Base-by-base conservation (phyloP, 1,140 invertebrate genomes). In the Drosophila rufa region DNA sequence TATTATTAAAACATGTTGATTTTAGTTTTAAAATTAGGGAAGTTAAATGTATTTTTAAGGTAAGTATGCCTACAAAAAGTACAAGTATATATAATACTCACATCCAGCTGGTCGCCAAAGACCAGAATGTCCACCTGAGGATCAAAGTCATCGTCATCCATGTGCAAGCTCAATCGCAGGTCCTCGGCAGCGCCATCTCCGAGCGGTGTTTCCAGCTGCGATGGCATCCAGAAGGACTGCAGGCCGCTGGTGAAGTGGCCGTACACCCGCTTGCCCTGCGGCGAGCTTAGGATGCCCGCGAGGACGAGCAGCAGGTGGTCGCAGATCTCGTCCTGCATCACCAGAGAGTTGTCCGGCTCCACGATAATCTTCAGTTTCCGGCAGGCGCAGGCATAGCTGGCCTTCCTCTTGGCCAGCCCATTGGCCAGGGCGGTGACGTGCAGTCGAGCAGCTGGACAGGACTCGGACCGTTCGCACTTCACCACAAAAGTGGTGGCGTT, bases 241-340 rank as follows among this genome's bases (percentile, higher is more conserved):
- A 92, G 50, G 4, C 79, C 75, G 36, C 64, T 90, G 9, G 78
- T 83, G 27, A 92, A 92, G 27, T 80, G 80, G 1, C 84, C 77
- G 57, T 90, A 92, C 0, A 86, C 42, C 0, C 81, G 75, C 53
- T 92, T 87, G 15, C 83, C 83, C 7, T 89, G 78, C 0, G 85
- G 91, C 2, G 82, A 85, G 50, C 87, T 92, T 0, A 92, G 60
- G 19, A 92, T 85, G 1, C 79, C 92, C 0, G 92, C 92, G 1
- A 92, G 45, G 5, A 92, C 78, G 14, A 92, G 59, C 33, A 92
- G 46, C 46, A 92, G 42, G 70, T 92, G 92, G 55, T 92, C 92
- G 65, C 92, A 92, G n/a, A 92, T 91, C 51, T 92, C 92, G 33
- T 92, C 82, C 69, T 92, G 86, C 90, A 92, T 91, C 8, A 86